Evolutionary conservation across 2,113 vertebrate genomes (phyloP), one percentile per base, ranked within the genome.

Genomic region (Oncorhynchus mykiss): DNA sequence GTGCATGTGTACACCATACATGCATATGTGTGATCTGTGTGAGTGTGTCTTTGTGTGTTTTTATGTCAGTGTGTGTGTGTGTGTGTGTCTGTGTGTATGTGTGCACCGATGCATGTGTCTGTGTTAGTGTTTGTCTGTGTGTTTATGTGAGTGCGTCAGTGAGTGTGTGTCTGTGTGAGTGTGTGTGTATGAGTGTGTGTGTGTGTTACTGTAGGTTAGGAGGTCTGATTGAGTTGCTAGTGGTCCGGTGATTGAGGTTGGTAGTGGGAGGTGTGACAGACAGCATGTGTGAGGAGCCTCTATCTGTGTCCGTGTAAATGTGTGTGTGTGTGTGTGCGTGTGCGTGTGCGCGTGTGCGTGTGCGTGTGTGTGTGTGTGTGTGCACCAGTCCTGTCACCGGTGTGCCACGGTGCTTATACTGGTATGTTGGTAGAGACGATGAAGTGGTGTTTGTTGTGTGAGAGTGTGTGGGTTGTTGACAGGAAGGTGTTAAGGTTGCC

Each of bases 111-210:
- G 34, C 34, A 39, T 34, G 34, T 34, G 34, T 34, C 1, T 34
- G 34, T 34, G 34, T 34, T 6, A 34, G 78, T 62, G 59, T 62
- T 31, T 71, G 70, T 71, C n/a, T 71, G 45, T 25, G 29, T 31
- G 29, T 7, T 31, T 31, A 31, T 31, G 31, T 31, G 31, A 34
- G 22, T 51, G 70, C 7, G 66, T 29, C 29, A 16, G 66, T 16
- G 72, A 9, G 54, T 75, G 20, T 62, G 59, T 71, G 70, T 5
- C 3, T 22, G 59, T 5, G 59, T 22, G 59, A 5, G 31, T 6
- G 31, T 34, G 34, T 34, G 1, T 34, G 34, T 34, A 5, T 7
- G 34, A 7, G 34, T 34, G 34, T 34, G 34, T 9, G 34, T 34
- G 34, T 39, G 34, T 9, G 34, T 39, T 39, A 39, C 34, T 39